Percentiles rank a stretch among this genome's conserved stretches.
Conservation (phyloP, 2,888 invertebrate genomes). For the Augiades crinisus region DNA sequence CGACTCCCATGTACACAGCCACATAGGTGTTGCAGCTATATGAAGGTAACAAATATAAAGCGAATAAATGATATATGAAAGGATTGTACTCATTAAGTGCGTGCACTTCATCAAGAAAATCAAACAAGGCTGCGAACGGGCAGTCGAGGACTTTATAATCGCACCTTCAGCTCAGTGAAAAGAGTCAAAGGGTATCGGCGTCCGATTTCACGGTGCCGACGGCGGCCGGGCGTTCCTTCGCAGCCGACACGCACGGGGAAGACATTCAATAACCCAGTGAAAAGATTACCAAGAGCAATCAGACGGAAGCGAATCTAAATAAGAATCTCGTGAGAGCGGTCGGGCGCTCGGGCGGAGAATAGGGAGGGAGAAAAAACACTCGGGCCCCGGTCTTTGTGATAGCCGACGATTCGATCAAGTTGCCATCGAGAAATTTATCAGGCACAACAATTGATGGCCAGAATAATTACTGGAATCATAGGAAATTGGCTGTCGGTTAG, state of each 20-base stretch:
- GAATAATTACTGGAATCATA: constrained; percentile 22
- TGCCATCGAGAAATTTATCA: constrained; percentile 67
- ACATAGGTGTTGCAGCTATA: too few species aligned
- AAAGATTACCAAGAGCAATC: constrained; percentile 81
- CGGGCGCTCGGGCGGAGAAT: constrained; percentile 56
- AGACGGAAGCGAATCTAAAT: constrained; percentile 82
- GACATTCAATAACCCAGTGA: constrained; percentile 81
- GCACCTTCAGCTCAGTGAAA: not conserved
- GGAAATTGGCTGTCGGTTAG: constrained; percentile 2
- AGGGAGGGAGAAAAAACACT: constrained; percentile 67
- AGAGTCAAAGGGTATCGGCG: constrained; percentile 53
- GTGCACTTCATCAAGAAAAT: too few species aligned
- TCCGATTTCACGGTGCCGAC: constrained; percentile 51
- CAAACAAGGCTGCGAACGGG: too few species aligned
- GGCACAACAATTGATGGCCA: constrained; percentile 39
- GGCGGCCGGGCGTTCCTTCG: constrained; percentile 52
- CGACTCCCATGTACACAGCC: too few species aligned
- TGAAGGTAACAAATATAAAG: too few species aligned
- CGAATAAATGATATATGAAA: too few species aligned
- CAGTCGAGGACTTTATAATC: too few species aligned
- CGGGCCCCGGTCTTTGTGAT: constrained; percentile 69
- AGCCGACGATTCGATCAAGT: constrained; percentile 69
- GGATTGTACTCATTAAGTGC: too few species aligned
- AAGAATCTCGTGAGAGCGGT: constrained; percentile 79
- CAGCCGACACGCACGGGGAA: constrained; percentile 72